Base-by-base conservation (phyloP, 2,797 vertebrate species). In the Calcarius lapponicus region DNA sequence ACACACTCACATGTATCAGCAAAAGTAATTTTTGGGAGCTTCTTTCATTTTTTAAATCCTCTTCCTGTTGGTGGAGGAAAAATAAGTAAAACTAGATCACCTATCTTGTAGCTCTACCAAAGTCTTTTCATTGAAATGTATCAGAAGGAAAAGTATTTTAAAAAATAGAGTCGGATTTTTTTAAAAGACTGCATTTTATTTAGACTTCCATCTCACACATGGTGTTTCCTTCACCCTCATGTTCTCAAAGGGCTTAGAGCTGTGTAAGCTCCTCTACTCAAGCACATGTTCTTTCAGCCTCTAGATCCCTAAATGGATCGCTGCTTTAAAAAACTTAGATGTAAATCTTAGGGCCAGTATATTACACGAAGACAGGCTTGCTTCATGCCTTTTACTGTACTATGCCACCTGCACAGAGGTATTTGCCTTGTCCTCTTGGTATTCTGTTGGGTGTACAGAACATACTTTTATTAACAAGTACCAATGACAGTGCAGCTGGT, bases 11-110 rank as follows among this genome's bases (percentile, higher is more conserved):
- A 58, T 13, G 25, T 32, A 70, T n/a, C 53, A 91, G 54, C 8
- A 92, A 79, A 90, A 79, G 43, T 18, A 11, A 13, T 2, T 21
- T 22, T 0, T 1, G 3, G 11, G 6, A 0, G 0, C 2, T 56
- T 34, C 6, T 58, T 65, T 58, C 3, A 1, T 51, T 74, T 86
- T 87, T 71, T 7, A 57, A 92, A 70, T 67, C 36, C 43, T 78
- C 3, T 34, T 22, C 15, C 15, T n/a, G 7, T 0, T 40, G 17
- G n/a, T 9, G 3, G 82, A 53, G 31, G 8, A 7, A 24, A 79
- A 34, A 67, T 32, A 53, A 54, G 47, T 78, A 58, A 86, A 93
- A 70, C 40, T 29, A 65, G 11, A 60, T 20, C 0, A 10, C 21
- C 76, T 72, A 48, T 54, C 58, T 19, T 66, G n/a, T 36, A 86